Evolutionary conservation across 1,140 invertebrate species (phyloP), one percentile per base, ranked within the genome.

Genomic region (Heliconius eleuchia): DNA sequence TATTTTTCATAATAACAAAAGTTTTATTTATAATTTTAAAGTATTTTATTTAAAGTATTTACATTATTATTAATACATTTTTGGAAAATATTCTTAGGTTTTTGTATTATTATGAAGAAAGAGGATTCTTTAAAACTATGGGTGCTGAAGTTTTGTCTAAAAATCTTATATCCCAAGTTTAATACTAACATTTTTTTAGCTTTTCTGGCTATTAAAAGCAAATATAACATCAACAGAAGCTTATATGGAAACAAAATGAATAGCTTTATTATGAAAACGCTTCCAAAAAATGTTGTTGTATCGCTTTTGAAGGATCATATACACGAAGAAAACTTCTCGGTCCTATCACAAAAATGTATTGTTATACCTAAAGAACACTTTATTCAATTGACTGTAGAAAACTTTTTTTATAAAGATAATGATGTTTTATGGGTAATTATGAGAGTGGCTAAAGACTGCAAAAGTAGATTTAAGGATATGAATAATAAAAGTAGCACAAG

Each of bases 131-230:
- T 80, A 11, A 89, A 91, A 81, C 66, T 94, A 91, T 91, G 91
- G 91, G 87, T 93, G 77, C 78, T 93, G 86, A 92, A 90, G 82
- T 92, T 90, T 85, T 90, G 90, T 80, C 76, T 94, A 78, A 92
- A 90, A 91, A 57, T 94, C 72, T 80, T 91, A 52, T 94, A 92
- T 89, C 92, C 92, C 87, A 94, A 94, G 83, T 91, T 89, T 86
- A 93, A 94, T 83, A 84, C 79, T 55, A 86, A 89, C 70, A 82
- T 81, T 55, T 93, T 94, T 82, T 86, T 93, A 13, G 89, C 92
- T 73, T 94, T 87, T 79, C 86, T 94, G 39, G 86, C 90, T 74
- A 91, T 94, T 83, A 94, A 92, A 80, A 92, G 87, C 80, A 90
- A 91, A 83, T 87, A 92, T 82, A 85, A 85, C 81, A 81, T 83